Conservation (phyloP, 2,113 vertebrate species). For the Bagarius yarrelli region DNA sequence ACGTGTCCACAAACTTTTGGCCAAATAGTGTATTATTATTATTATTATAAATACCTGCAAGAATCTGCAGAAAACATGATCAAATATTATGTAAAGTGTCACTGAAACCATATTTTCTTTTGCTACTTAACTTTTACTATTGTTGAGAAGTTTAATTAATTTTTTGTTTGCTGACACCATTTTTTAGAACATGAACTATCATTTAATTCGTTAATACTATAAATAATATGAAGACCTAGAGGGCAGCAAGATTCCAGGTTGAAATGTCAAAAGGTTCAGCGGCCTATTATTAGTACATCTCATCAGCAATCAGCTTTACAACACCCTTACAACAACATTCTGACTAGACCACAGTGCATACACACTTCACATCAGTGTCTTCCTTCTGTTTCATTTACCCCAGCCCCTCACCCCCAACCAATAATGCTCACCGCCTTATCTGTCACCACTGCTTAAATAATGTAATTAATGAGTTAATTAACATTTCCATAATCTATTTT, state of each 20-base stretch:
- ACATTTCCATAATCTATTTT: slow-evolving; percentile 84
- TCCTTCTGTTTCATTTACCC: slow-evolving; percentile 34
- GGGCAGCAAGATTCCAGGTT: background rate
- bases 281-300: background rate
- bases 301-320: background rate
- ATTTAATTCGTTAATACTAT: no score
- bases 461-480: slow-evolving; percentile 86
- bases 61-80: no score
- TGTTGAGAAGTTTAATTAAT: no score
- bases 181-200: no score
- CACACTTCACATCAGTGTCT: slow-evolving; percentile 56
- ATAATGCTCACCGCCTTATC: slow-evolving; percentile 63
- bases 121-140: no score
- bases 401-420: slow-evolving; percentile 11
- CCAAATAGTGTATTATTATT: no score
- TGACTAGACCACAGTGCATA: slow-evolving; percentile 66
- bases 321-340: background rate
- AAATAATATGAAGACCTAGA: no score
- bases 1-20: no score
- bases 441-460: slow-evolving; percentile 84
- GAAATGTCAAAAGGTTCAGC: background rate
- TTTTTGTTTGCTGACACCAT: no score
- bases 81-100: no score
- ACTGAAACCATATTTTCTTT: no score
- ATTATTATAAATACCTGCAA: no score